A percentile compares a stretch with the other conserved stretches of the same genome.
phyloP scores from a whole-genome alignment of 2,113 vertebrate genomes.

The Platycercus adscitus region DNA sequence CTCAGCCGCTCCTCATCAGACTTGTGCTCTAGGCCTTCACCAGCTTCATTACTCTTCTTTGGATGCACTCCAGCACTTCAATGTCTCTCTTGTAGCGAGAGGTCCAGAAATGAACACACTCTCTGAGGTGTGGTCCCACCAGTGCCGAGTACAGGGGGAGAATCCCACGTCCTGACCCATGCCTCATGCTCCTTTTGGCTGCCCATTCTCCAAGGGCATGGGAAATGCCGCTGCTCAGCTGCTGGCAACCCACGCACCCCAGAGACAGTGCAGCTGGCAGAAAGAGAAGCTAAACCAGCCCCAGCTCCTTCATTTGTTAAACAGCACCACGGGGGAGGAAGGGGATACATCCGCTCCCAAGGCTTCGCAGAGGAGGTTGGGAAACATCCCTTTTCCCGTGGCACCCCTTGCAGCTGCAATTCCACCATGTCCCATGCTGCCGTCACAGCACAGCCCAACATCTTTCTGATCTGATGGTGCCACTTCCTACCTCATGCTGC shows the following conservation, averaged over 20 bases:
- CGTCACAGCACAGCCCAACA: rapidly evolving
- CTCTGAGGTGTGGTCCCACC: background rate
- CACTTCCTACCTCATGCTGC: background rate
- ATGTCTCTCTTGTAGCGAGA: background rate
- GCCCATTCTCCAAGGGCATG: background rate
- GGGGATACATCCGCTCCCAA: background rate
- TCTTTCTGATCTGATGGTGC: background rate
- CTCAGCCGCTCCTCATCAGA: rapidly evolving
- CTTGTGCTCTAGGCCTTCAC: background rate
- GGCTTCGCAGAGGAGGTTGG: background rate
- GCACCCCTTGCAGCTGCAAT: background rate
- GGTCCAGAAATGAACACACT: background rate
- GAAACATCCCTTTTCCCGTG: background rate
- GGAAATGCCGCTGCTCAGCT: rapidly evolving
- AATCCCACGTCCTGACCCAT: background rate
- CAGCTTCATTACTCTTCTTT: background rate
- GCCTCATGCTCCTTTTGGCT: background rate
- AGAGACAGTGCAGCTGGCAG: background rate
- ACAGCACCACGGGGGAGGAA: background rate
- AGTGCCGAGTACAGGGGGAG: background rate
- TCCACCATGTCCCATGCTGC: rapidly evolving
- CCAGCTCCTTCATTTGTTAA: background rate
- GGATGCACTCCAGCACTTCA: background rate
- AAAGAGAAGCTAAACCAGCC: background rate
- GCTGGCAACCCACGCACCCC: background rate